phyloP scores from a whole-genome alignment of 2,888 invertebrate genomes.

The Agonopterix arenella region DNA sequence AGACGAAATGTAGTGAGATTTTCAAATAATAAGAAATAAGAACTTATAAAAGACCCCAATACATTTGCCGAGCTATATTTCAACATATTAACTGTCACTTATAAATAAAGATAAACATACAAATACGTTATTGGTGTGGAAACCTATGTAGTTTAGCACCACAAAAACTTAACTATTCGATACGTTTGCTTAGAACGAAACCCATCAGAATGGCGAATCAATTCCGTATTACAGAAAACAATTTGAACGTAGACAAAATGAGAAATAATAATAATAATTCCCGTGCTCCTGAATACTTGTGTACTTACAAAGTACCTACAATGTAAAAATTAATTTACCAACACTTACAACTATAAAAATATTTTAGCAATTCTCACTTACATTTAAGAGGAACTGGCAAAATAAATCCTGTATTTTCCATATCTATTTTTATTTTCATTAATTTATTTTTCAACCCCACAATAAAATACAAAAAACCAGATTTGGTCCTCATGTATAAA shows the following conservation, averaged over 20 bases:
- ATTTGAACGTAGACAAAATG: conserved; percentile 20
- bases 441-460: conserved; percentile 30
- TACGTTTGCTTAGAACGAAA: conserved; percentile 46
- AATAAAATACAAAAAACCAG: conserved; percentile 51
- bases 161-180: conserved; percentile 52
- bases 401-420: conserved; percentile 69
- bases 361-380: conserved; percentile 76
- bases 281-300: conserved; percentile 44
- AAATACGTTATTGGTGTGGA: conserved; percentile 61
- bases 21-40: conserved; percentile 10
- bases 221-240: conserved; percentile 24
- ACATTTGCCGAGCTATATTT: conserved; percentile 30
- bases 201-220: conserved; percentile 34
- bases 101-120: conserved; percentile 33
- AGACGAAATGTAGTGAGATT: conserved; percentile 34
- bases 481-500: conserved; percentile 63
- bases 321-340: conserved; percentile 67
- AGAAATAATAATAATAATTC: conserved; percentile 27
- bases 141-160: conserved; percentile 59
- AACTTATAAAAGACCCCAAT: conserved; percentile 22
- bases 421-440: conserved; percentile 11
- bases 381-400: conserved; percentile 76
- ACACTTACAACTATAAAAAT: conserved; percentile 72
- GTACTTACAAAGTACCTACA: conserved; percentile 52
- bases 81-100: conserved; percentile 34